Base-by-base conservation (phyloP, 2,888 invertebrate species). In the Blastobasis lacticolella region DNA sequence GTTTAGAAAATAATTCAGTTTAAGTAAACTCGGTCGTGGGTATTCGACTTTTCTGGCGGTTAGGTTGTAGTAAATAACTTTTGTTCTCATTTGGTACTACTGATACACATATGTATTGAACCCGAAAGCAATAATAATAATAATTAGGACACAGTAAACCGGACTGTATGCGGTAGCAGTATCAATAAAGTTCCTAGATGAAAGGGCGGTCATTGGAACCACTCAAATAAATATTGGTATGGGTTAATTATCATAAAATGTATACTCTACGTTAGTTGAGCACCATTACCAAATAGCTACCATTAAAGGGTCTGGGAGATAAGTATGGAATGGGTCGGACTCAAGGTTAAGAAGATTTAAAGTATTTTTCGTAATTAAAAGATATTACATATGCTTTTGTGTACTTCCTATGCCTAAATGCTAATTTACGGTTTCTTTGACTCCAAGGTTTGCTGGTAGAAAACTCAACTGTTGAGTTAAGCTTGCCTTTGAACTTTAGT, bases 171-270 rank as follows among this genome's bases (percentile, higher is more conserved):
- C 77, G 62, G 70, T 63, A 67, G 78, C 75, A 75, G 73, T 74
- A 78, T 71, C 67, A 81, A 80, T 80, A 84, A 81, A 74, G 70
- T 57, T 54, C 57, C 56, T 66, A 77, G 81, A 81, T 81, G 76
- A 83, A 81, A 81, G 77, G 66, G 76, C 76, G 71, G 77, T 64
- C 60, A 69, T 69, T 75, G 74, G 71, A 76, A 68, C 69, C 72
- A 71, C 73, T 71, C 70, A 70, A 75, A 81, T 81, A 82, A 84
- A 84, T 84, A 85, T 78, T 79, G 75, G 73, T 78, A 75, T 74
- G 71, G 68, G 78, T 81, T 85, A 82, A 85, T 85, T 84, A 86
- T 80, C 83, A 81, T 84, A 83, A 84, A 79, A 79, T 23, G 23
- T 23, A 78, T 78, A 76, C 74, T 76, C 78, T 73, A 74, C 71